Conservation (phyloP, 2,888 invertebrate genomes). For the Nematopogon swammerdamellus region DNA sequence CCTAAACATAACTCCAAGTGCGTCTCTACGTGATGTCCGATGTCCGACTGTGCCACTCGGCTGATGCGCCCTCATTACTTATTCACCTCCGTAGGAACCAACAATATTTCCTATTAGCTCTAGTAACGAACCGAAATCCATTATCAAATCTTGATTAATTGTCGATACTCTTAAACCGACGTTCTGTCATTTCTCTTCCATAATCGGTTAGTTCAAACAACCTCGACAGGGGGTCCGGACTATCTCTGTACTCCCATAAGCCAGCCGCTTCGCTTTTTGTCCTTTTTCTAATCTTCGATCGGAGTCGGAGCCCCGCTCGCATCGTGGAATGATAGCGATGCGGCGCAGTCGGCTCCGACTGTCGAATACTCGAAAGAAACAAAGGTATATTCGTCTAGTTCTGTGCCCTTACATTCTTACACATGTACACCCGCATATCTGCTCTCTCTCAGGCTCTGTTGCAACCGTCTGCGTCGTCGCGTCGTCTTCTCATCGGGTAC, state of each 20-base stretch:
- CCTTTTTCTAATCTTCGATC: constrained; percentile 1
- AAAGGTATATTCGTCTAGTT: too few relatives aligned
- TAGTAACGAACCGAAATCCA: constrained; percentile 46
- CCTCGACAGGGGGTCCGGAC: constrained; percentile 43
- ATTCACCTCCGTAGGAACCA: constrained; percentile 24
- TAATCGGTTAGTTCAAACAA: constrained; percentile 52
- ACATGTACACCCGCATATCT: too few relatives aligned
- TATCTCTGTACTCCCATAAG: neutral
- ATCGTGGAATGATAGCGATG: neutral
- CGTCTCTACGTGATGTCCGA: too few relatives aligned
- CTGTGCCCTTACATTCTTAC: too few relatives aligned
- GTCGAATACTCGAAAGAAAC: neutral
- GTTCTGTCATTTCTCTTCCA: constrained; percentile 53
- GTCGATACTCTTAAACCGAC: constrained; percentile 41
- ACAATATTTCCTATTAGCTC: constrained; percentile 41
- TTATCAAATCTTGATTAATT: constrained; percentile 52
- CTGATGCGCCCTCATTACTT: neutral
- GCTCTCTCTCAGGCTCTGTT: too few relatives aligned
- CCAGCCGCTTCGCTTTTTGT: constrained; percentile 21
- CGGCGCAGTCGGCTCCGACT: neutral
- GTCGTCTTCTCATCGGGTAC: too few relatives aligned
- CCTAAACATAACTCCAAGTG: too few relatives aligned
- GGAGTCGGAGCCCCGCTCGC: neutral
- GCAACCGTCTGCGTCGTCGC: too few relatives aligned
- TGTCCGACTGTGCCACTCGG: too few relatives aligned